A percentile compares a stretch with the other conserved stretches of the same genome.
Evolutionary conservation across 2,113 vertebrate species (phyloP).

Genomic region (Pterocles orientalis): DNA sequence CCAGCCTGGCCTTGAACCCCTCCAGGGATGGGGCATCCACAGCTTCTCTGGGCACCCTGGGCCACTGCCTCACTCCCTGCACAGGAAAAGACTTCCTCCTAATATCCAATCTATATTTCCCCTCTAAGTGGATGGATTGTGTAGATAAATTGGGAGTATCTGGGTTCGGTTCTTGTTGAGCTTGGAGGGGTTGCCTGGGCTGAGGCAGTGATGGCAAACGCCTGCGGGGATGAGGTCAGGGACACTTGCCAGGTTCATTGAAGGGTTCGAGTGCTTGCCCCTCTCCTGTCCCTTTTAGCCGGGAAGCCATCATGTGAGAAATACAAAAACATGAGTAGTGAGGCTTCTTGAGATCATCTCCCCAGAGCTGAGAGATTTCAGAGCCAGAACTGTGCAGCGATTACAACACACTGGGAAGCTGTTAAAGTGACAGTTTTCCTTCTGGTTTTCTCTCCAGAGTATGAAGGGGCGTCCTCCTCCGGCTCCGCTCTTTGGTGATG

Average conservation of each 20-base stretch:
- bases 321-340: background rate
- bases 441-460: conserved; percentile 79
- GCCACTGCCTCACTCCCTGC: no score
- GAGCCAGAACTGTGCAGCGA: background rate
- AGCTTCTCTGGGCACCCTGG: no score
- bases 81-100: no score
- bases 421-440: background rate
- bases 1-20: no score
- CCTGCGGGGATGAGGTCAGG: background rate
- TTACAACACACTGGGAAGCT: background rate
- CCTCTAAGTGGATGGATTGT: no score
- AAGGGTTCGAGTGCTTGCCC: background rate
- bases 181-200: background rate
- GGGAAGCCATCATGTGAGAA: background rate
- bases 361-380: background rate
- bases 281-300: background rate
- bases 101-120: no score
- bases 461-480: conserved; percentile 92
- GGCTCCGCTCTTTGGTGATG: conserved; percentile 88
- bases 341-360: background rate
- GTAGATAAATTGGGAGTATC: no score
- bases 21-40: no score
- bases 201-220: background rate
- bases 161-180: background rate
- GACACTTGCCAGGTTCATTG: background rate